Conservation (phyloP, 2,888 invertebrate species). For the Dynastes tityus region DNA sequence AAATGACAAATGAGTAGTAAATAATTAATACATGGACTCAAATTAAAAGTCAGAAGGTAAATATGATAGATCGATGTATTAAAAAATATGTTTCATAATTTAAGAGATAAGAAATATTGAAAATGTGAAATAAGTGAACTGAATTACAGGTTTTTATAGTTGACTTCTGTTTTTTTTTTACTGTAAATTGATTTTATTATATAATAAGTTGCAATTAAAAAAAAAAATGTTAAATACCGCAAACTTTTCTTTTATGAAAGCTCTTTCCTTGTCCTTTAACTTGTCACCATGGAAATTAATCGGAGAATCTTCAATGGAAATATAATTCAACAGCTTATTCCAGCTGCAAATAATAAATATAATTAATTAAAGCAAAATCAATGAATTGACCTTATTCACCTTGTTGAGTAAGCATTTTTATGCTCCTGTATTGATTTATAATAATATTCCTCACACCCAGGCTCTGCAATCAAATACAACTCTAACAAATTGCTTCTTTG, state of each 20-base stretch:
- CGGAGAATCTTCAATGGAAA: constrained; percentile 80
- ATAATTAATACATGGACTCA: too few species aligned
- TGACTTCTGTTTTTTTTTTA: too few species aligned
- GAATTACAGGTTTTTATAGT: too few species aligned
- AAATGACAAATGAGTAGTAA: too few species aligned
- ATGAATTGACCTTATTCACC: constrained; percentile 66
- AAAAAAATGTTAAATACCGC: constrained; percentile 73
- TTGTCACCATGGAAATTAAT: constrained; percentile 76
- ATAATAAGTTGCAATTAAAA: constrained; percentile 7
- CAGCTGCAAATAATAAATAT: constrained; percentile 74
- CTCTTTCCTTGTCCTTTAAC: constrained; percentile 89
- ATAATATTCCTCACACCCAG: constrained; percentile 89
- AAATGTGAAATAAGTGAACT: too few species aligned
- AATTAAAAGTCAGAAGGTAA: too few species aligned
- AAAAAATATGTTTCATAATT: too few species aligned
- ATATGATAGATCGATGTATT: too few species aligned
- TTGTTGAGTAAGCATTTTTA: constrained; percentile 81
- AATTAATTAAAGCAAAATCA: constrained; percentile 15
- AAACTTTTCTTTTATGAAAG: constrained; percentile 90
- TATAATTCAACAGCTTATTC: constrained; percentile 85
- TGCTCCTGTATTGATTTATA: constrained; percentile 89
- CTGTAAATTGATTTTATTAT: too few species aligned
- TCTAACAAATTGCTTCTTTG: constrained; percentile 89
- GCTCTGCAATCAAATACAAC: constrained; percentile 85
- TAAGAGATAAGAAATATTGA: too few species aligned